Conservation (phyloP, 2,797 vertebrate genomes). For the Smutsia temminckii region DNA sequence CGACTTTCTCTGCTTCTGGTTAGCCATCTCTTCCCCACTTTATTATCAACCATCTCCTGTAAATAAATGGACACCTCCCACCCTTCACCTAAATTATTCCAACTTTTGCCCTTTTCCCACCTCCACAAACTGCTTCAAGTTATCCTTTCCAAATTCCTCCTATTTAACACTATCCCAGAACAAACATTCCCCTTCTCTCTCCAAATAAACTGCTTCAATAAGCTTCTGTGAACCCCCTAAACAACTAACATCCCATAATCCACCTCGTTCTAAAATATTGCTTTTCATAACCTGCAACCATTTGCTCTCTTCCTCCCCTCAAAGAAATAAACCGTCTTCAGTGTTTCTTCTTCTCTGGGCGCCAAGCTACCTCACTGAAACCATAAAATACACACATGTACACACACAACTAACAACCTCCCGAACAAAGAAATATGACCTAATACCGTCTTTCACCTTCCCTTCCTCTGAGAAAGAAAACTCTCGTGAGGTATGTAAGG, state of each 20-base stretch:
- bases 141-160: neutral
- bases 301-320: constrained; percentile 14
- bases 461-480: constrained; percentile 43
- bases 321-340: constrained; percentile 36
- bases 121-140: neutral
- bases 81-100: neutral
- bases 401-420: neutral
- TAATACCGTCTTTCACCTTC: neutral
- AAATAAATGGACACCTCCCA: fast-evolving
- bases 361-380: neutral
- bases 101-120: neutral
- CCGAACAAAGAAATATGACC: constrained; percentile 23
- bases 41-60: neutral
- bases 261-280: constrained; percentile 60
- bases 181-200: neutral
- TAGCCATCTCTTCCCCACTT: neutral
- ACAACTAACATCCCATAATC: constrained; percentile 48
- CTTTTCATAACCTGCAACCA: constrained; percentile 66
- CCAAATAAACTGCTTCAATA: constrained; percentile 62
- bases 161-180: neutral
- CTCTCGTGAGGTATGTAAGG: neutral
- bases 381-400: neutral
- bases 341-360: neutral
- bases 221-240: neutral
- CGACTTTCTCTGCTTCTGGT: neutral